These are phyloP conservation scores for Oncorhynchus masou DNA, from an alignment of 2,113 vertebrate genomes.

Conservation along the genomic window DNA sequence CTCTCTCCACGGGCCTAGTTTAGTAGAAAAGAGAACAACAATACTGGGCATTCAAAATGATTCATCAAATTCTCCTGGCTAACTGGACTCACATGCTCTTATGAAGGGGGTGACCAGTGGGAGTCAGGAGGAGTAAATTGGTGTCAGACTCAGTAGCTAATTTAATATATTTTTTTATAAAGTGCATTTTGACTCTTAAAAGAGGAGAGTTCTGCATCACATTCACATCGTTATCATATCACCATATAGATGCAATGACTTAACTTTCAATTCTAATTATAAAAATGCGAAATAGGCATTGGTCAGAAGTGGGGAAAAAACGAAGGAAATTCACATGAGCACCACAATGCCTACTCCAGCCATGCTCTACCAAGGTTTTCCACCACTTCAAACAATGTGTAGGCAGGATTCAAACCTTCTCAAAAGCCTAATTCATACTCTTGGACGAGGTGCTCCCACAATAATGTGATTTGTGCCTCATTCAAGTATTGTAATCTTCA, in stretches of 20 bases:
- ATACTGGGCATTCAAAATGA: constrained; percentile 64
- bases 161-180: constrained; percentile 39
- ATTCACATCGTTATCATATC: neutral
- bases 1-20: constrained; percentile 14
- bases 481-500: too few species aligned
- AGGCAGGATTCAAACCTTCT: too few species aligned
- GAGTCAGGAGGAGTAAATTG: constrained; percentile 27
- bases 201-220: neutral
- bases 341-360: too few species aligned
- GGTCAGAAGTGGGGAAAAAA: too few species aligned
- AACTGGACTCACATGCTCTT: constrained; percentile 71
- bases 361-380: too few species aligned
- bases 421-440: too few species aligned
- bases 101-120: constrained; percentile 26
- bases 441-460: too few species aligned
- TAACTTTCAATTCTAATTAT: neutral
- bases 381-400: too few species aligned
- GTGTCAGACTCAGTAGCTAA: constrained; percentile 31
- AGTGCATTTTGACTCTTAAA: neutral
- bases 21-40: constrained; percentile 50
- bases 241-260: neutral
- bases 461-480: too few species aligned
- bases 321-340: too few species aligned
- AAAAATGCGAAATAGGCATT: too few species aligned
- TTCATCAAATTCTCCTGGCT: constrained; percentile 60